phyloP scores from a whole-genome alignment of 2,113 vertebrate genomes.

The Solea senegalensis region DNA sequence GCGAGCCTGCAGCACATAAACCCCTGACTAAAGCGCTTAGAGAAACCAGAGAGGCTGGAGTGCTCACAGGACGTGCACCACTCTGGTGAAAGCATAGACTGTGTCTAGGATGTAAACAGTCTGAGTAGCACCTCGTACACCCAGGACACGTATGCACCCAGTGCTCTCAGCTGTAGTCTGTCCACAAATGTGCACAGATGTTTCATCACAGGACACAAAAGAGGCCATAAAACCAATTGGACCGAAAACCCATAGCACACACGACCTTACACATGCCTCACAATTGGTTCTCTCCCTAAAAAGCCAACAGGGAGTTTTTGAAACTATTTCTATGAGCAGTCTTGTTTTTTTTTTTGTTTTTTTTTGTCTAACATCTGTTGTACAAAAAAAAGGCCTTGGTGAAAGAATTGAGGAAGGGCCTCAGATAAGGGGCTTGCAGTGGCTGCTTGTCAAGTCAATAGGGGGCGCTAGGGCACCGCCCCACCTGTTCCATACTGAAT shows the following conservation, averaged over 20 bases:
- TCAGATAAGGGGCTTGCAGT: constrained; percentile 20
- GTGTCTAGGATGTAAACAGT: constrained; percentile 65
- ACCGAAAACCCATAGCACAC: constrained; percentile 68
- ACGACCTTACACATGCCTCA: constrained; percentile 72
- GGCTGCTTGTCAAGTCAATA: no score
- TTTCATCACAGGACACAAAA: constrained; percentile 74
- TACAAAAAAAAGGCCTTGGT: constrained; percentile 64
- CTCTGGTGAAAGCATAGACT: constrained; percentile 50
- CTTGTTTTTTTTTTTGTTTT: constrained; percentile 74
- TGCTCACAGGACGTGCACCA: constrained; percentile 53
- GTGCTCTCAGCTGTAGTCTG: constrained; percentile 58
- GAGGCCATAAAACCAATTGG: constrained; percentile 73
- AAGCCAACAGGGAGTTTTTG: constrained; percentile 71
- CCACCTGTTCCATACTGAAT: no score
- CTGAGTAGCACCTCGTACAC: constrained; percentile 61
- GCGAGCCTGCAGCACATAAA: constrained; percentile 56
- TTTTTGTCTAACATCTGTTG: constrained; percentile 65
- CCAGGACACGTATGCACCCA: constrained; percentile 58
- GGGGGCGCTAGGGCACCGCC: no score
- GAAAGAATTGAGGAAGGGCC: constrained; percentile 73
- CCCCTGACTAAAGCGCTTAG: constrained; percentile 46
- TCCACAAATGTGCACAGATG: constrained; percentile 74
- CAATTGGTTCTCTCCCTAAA: constrained; percentile 64
- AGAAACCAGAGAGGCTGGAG: constrained; percentile 47
- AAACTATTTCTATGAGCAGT: constrained; percentile 76